Conservation (phyloP, 2,113 vertebrate genomes). For the Mionectes macconnelli region DNA sequence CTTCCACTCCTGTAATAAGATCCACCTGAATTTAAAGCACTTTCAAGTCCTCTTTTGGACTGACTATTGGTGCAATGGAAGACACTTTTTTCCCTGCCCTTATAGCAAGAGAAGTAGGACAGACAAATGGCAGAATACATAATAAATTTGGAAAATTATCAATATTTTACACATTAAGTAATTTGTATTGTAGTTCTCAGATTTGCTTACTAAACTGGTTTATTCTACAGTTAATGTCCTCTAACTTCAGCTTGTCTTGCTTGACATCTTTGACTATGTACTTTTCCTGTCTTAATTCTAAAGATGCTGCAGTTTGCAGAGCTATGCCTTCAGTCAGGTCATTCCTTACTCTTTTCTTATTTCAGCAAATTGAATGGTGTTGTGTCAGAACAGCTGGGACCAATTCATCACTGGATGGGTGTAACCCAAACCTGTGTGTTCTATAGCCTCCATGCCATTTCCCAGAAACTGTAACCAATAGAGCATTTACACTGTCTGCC, state of each 20-base stretch:
- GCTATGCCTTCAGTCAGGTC: background rate
- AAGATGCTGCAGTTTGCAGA: background rate
- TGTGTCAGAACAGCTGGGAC: too few species aligned
- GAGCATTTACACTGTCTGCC: too few species aligned
- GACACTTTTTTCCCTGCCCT: background rate
- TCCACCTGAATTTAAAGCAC: background rate
- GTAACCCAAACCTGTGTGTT: too few species aligned
- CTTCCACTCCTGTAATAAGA: background rate
- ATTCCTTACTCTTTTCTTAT: background rate
- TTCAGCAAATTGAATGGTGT: background rate
- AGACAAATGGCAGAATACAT: background rate
- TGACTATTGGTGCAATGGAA: background rate
- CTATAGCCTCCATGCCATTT: too few species aligned
- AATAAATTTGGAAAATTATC: background rate
- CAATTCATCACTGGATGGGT: too few species aligned
- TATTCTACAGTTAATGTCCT: background rate
- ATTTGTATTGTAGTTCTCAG: background rate
- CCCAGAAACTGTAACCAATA: too few species aligned
- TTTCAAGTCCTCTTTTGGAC: background rate
- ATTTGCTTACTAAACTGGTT: background rate
- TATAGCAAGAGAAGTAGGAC: background rate
- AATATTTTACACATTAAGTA: background rate
- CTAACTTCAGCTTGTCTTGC: background rate
- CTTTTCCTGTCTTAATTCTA: background rate
- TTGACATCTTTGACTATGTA: background rate